These are phyloP conservation scores for Mormyrops attenuatus DNA, from an alignment of 2,797 vertebrate genomes.

Conservation along the genomic window DNA sequence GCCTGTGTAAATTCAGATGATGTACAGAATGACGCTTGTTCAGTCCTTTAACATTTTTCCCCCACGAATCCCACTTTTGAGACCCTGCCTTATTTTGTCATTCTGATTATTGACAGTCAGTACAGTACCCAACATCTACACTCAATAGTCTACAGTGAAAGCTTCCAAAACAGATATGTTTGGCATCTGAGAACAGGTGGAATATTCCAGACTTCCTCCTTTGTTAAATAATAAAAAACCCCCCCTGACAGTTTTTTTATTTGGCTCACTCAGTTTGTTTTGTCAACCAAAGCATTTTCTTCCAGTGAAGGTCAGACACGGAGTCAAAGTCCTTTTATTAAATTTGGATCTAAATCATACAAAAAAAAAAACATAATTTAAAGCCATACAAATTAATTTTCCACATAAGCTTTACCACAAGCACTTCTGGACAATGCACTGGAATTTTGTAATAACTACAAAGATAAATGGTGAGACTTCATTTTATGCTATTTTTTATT, in stretches of 20 bases:
- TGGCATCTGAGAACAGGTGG: conserved; percentile 13
- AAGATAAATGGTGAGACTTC: conserved; percentile 2
- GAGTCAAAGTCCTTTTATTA: conserved; percentile 11
- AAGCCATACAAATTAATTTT: conserved; percentile 6
- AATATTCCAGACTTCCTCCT: background rate
- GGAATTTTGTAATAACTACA: background rate
- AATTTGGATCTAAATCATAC: background rate
- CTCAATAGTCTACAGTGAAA: background rate
- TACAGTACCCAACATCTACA: background rate
- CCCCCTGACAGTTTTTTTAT: background rate
- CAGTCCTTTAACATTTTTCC: conserved; percentile 1
- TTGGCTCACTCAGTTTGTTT: background rate
- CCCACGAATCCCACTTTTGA: background rate
- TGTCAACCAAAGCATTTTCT: conserved; percentile 2
- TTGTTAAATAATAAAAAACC: conserved; percentile 12
- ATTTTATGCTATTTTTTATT: background rate
- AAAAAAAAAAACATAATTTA: conserved; percentile 1
- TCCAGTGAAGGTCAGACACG: conserved; percentile 1
- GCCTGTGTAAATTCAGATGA: conserved; percentile 4
- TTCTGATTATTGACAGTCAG: conserved; percentile 12
- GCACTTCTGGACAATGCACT: background rate
- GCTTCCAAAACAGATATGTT: conserved; percentile 1
- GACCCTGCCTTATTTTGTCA: background rate
- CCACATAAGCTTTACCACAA: background rate
- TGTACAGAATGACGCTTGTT: conserved; percentile 1